Base-by-base conservation (phyloP, 1,140 invertebrate species). In the Caenorhabditis inopinata region DNA sequence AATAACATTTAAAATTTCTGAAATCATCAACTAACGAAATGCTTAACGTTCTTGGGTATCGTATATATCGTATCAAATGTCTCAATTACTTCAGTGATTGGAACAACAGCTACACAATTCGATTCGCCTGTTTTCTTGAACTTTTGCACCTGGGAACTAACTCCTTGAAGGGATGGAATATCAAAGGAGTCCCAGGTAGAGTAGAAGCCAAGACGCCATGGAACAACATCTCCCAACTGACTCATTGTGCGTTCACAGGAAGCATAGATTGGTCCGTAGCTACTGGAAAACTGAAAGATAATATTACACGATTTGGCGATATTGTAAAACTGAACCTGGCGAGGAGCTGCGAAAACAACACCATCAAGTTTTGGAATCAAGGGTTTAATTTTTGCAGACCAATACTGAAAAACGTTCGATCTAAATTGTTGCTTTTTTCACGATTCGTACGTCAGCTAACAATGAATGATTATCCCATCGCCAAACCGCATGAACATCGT, bases 381-480 rank as follows among this genome's bases (percentile, higher is more conserved):
- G 7, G 35, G 16, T 21, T 68, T 68, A 18, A 68, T 29, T 68
- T 68, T 68, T 21, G 58, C 11, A 0, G 58, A 68, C 58, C 58
- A 68, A 25, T 68, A 68, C 58, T 68, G 32, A n/a, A 58, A 58
- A 35, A 51, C 7, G 27, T 16, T 25, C 0, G 7, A 16, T 9
- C 7, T 1, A 51, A 51, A 23, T 25, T 51, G n/a, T 9, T 9
- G n/a, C 5, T 1, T 25, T 9, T 51, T 51, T 51, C 7, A 6
- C 18, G 27, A 58, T 16, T 32, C 25, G 2, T 32, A 68, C 58
- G 23, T 68, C 58, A 38, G 58, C 58, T 9, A 68, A 18, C 35
- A 68, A 38, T 25, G 58, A 42, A 21, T 68, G 58, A 38, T 68
- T 68, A 38, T 68, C 32, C 58, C 58, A 68, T 68, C 58, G 14